These are phyloP conservation scores for Tanypteryx hageni DNA, from an alignment of 2,888 invertebrate species.

Conservation along the genomic window DNA sequence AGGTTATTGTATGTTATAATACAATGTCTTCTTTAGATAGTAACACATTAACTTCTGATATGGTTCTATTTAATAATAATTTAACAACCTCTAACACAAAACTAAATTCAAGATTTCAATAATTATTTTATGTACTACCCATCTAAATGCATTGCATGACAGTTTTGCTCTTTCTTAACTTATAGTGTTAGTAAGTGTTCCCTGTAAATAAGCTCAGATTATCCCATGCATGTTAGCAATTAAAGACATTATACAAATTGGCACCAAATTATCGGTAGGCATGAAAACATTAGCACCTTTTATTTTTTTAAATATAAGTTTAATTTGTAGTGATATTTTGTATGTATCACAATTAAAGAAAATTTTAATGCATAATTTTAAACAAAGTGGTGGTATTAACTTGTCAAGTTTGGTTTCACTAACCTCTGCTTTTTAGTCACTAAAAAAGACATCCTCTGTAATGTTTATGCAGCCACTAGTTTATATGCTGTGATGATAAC, in stretches of 20 bases:
- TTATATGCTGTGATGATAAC: background rate
- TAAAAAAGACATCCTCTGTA: background rate
- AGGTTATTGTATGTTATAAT: no score
- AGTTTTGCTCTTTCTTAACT: background rate
- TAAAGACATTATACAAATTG: background rate
- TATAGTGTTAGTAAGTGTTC: background rate
- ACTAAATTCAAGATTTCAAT: background rate
- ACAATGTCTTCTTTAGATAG: no score
- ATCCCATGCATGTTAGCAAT: background rate
- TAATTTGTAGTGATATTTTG: background rate
- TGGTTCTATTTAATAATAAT: no score
- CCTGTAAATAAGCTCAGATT: background rate
- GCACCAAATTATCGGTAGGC: background rate
- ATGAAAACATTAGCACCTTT: background rate
- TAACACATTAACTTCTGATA: no score
- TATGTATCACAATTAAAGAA: background rate
- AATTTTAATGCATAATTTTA: background rate
- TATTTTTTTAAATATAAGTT: background rate
- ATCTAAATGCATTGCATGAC: background rate
- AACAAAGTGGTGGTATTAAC: background rate
- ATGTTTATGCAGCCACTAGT: background rate
- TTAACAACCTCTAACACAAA: no score
- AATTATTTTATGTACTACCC: background rate
- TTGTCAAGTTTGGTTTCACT: slow-evolving; percentile 1
- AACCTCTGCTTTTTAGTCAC: slow-evolving; percentile 35